These are phyloP conservation scores for Agrenia bidenticulata DNA, from an alignment of 2,888 invertebrate genomes.

Conservation along the genomic window DNA sequence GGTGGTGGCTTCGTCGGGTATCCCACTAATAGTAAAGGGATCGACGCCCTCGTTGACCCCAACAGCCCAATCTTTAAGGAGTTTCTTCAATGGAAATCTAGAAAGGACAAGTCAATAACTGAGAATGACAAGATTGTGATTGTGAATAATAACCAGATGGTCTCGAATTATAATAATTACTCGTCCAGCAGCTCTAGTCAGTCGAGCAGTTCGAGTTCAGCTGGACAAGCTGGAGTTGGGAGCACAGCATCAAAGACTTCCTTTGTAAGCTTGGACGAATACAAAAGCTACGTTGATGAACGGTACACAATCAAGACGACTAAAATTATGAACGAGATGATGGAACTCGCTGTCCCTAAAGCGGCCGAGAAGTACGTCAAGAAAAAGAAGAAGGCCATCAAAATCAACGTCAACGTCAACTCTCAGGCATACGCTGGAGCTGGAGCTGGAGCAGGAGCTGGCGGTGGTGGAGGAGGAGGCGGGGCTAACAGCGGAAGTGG, in stretches of 20 bases:
- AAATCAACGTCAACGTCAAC: neutral
- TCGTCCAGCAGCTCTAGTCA: too few relatives aligned
- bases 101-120: conserved; percentile 18
- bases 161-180: neutral
- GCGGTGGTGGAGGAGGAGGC: conserved; percentile 1
- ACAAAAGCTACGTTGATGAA: neutral
- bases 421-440: neutral
- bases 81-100: conserved; percentile 25
- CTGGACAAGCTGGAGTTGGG: too few relatives aligned
- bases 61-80: conserved; percentile 26
- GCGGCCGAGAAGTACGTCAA: conserved; percentile 3
- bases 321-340: conserved; percentile 1
- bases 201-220: too few relatives aligned
- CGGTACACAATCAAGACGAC: neutral
- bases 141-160: conserved; percentile 6
- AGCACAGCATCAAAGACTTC: neutral
- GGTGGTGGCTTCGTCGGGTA: conserved; percentile 7
- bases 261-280: neutral
- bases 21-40: conserved; percentile 1
- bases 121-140: conserved; percentile 18
- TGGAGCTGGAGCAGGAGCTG: neutral
- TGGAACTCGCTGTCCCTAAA: conserved; percentile 9
- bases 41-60: conserved; percentile 16
- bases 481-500: neutral
- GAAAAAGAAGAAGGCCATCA: conserved; percentile 1